Conservation (phyloP, 2,888 invertebrate species). For the Tholera decimalis region DNA sequence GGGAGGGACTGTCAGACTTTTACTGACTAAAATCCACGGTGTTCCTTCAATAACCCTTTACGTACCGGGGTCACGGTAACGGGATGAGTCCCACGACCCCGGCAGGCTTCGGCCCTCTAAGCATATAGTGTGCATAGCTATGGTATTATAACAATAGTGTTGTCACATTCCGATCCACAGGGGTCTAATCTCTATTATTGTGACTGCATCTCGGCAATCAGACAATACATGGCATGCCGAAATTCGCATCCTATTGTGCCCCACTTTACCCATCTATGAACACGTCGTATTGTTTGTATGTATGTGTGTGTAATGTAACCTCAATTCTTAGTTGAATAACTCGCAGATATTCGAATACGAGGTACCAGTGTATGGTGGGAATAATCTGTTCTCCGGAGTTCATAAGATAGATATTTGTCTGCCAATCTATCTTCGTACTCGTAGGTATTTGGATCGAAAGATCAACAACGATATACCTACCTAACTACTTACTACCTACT, state of each 20-base stretch:
- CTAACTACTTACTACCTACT: background rate
- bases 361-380: conserved; percentile 3
- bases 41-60: no score
- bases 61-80: no score
- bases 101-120: no score
- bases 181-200: conserved; percentile 17
- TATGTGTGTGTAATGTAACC: conserved; percentile 30
- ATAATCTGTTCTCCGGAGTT: conserved; percentile 22
- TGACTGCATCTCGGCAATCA: conserved; percentile 15
- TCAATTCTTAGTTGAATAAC: conserved; percentile 45
- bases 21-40: no score
- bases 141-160: conserved; percentile 33
- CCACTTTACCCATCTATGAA: conserved; percentile 8
- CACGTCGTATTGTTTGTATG: conserved; percentile 8
- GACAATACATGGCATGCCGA: conserved; percentile 31
- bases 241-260: conserved; percentile 43
- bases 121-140: no score
- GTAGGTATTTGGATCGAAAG: conserved; percentile 2
- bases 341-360: conserved; percentile 24
- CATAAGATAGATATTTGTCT: background rate
- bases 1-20: no score
- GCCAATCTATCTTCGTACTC: background rate
- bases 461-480: background rate
- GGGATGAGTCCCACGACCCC: no score
- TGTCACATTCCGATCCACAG: conserved; percentile 15